phyloP scores from a whole-genome alignment of 2,113 vertebrate genomes.

The Sinocyclocheilus maitianheensis region DNA sequence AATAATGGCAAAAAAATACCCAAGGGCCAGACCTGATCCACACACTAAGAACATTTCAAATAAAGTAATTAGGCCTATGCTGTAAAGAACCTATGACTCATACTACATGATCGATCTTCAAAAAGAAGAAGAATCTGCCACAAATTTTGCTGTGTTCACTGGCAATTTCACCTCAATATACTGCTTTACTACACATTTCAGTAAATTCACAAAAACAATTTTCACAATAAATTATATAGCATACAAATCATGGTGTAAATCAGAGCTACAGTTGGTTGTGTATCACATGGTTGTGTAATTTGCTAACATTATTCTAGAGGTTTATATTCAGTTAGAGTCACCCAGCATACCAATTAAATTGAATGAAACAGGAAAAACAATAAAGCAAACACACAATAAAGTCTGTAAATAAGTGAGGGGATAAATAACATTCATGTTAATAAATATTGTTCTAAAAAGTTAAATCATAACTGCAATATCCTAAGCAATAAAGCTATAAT shows the following conservation, averaged over 20 bases:
- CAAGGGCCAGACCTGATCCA: background rate
- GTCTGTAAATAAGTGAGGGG: background rate
- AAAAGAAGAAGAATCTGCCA: background rate
- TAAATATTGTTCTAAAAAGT: background rate
- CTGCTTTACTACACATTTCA: background rate
- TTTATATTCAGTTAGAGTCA: background rate
- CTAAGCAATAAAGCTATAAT: background rate
- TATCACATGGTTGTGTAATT: background rate
- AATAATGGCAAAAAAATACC: background rate
- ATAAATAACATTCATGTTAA: background rate
- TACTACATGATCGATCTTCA: background rate
- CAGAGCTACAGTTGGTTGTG: too few relatives aligned
- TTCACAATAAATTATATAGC: background rate
- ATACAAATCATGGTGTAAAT: background rate
- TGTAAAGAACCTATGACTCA: too few relatives aligned
- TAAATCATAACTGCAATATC: background rate
- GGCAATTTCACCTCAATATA: background rate
- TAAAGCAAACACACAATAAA: background rate
- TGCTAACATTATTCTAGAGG: background rate
- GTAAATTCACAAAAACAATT: background rate
- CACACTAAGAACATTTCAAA: background rate
- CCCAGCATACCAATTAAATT: background rate
- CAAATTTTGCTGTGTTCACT: background rate
- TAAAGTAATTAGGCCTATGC: background rate
- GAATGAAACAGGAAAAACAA: background rate